Percentiles rank a stretch among this genome's conserved stretches.
Conservation (phyloP, 1,140 invertebrate species). For the Forficula auricularia region DNA sequence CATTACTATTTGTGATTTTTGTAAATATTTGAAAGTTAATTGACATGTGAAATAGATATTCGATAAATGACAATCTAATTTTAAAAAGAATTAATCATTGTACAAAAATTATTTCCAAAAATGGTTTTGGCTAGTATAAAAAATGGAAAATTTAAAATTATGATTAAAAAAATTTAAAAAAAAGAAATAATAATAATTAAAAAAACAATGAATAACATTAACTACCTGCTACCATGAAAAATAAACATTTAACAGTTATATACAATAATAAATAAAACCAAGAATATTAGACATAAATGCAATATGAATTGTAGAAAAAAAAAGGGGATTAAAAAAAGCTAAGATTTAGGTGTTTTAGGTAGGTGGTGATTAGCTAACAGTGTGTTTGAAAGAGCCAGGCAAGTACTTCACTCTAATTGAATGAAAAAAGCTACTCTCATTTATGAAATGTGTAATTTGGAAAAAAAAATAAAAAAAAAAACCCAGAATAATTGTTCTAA, state of each 20-base stretch:
- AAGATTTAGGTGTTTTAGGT: conserved; percentile 17
- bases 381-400: too few species aligned
- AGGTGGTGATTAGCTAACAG: not conserved
- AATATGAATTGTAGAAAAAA: not conserved
- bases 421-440: too few species aligned
- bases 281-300: conserved; percentile 8
- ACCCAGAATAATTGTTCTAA: too few species aligned
- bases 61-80: too few species aligned
- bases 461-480: too few species aligned
- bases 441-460: too few species aligned
- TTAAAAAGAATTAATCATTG: too few species aligned
- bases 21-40: too few species aligned
- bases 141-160: conserved; percentile 10
- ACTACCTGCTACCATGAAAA: conserved; percentile 7
- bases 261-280: conserved; percentile 10
- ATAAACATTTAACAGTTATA: conserved; percentile 6
- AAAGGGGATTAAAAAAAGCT: conserved; percentile 10
- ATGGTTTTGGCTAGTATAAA: conserved; percentile 6
- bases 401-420: too few species aligned
- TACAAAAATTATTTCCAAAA: too few species aligned
- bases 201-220: conserved; percentile 9
- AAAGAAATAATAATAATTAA: conserved; percentile 7
- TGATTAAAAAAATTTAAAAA: conserved; percentile 4
- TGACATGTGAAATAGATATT: too few species aligned
- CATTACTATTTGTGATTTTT: too few species aligned